Evolutionary conservation across 2,888 invertebrate species (phyloP), one percentile per base, ranked within the genome.

Genomic region (Macrophya alboannulata): DNA sequence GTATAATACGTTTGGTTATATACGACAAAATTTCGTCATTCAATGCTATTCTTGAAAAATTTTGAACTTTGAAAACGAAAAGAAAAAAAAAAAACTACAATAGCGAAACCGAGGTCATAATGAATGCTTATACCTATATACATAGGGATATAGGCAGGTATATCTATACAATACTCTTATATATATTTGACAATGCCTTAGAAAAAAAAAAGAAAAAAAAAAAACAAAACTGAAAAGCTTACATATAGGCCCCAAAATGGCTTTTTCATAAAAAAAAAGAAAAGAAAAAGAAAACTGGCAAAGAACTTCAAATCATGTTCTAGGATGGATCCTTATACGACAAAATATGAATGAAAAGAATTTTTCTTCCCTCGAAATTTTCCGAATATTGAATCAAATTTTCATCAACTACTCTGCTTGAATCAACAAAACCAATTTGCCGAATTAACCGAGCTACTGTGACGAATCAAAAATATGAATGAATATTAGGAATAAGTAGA

Each of bases 71-170:
- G n/a, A 12, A 48, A 48, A 48, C 12, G 2, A 71, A 15, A 31
- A 71, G 12, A 37, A 71, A 37, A 71, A 37, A 10, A 45, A 74
- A 76, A 48, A 48, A 45, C 48, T 74, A 74, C 48, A 74, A 74
- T 74, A 25, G 74, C 74, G 15, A 74, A 74, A 74, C 74, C 48
- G 25, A 74, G 21, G 25, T 48, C 74, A 74, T 74, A 21, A 74
- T 40, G n/a, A 15, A 43, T 25, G 8, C n/a, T 9, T 21, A 43
- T n/a, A 31, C 43, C 12, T 10, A 15, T 48, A 48, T 31, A 31
- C 31, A 4, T 48, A 15, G 48, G 51, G 17, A 51, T 51, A 74
- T 43, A 43, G 48, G 48, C 45, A 74, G 17, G 40, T 74, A 71
- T 25, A 74, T 43, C 4, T 45, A 12, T 12, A 10, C 21, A n/a